Evolutionary conservation across 2,113 vertebrate genomes (phyloP).

Genomic region (Aegotheles bennettii): DNA sequence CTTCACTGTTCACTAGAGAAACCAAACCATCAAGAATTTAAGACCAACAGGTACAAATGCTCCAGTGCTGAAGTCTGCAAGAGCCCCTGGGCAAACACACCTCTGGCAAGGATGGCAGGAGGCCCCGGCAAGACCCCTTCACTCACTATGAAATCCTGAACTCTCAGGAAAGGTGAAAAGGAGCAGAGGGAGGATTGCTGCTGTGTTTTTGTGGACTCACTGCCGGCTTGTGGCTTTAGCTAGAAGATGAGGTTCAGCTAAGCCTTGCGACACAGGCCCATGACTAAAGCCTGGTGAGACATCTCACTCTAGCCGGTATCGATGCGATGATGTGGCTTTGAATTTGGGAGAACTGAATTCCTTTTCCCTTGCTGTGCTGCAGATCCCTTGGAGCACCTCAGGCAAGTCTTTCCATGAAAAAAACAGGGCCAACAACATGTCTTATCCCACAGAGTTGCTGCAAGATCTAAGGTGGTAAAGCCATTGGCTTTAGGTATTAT

Average conservation of each 20-base stretch:
- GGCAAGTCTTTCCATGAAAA: background rate
- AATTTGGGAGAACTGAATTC: background rate
- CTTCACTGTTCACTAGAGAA: background rate
- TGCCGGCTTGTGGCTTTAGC: background rate
- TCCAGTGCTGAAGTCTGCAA: background rate
- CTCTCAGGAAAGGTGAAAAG: background rate
- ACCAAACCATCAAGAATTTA: background rate
- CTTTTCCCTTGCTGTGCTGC: background rate
- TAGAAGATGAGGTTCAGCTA: background rate
- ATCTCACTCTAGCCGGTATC: background rate
- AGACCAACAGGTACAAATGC: background rate
- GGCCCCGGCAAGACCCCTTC: background rate
- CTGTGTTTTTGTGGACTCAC: rapidly evolving
- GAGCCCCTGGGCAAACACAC: background rate
- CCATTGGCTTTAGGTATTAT: background rate
- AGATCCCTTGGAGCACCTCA: background rate
- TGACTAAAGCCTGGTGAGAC: background rate
- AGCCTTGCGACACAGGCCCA: background rate
- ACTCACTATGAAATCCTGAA: background rate
- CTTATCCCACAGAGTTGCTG: background rate
- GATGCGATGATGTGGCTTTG: background rate
- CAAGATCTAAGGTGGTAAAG: background rate
- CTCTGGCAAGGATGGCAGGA: background rate
- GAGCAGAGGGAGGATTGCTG: background rate
- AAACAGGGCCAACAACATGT: background rate